phyloP scores from a whole-genome alignment of 2,888 invertebrate species.

The Lasioglossum marginatum region DNA sequence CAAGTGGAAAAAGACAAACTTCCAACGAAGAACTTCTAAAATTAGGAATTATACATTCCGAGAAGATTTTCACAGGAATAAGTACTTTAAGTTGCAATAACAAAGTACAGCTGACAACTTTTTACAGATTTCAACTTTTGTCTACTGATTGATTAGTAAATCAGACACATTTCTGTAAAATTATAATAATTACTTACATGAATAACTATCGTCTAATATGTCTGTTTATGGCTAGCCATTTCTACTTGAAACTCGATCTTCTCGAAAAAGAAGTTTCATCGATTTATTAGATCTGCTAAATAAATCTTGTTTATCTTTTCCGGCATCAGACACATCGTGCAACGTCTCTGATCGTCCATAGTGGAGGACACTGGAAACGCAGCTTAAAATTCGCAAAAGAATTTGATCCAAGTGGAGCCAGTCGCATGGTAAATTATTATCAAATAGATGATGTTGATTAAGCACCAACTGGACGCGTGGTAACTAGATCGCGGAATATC shows the following conservation, averaged over 20 bases:
- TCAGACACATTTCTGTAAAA: neutral
- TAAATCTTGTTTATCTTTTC: neutral
- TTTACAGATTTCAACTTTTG: neutral
- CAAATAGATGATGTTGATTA: neutral
- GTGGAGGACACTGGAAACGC: neutral
- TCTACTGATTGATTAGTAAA: neutral
- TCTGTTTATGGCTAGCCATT: neutral
- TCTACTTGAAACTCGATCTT: neutral
- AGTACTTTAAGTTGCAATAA: neutral
- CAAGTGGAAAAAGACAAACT: neutral
- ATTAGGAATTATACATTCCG: neutral
- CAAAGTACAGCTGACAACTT: neutral
- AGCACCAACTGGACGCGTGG: neutral
- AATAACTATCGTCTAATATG: neutral
- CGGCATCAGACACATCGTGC: neutral
- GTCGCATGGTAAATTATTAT: neutral
- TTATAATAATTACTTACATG: neutral
- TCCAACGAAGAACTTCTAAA: neutral
- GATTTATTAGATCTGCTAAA: neutral
- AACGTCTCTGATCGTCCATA: neutral
- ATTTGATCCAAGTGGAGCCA: neutral
- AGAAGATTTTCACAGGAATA: neutral
- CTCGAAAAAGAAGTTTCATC: neutral
- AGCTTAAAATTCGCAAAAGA: neutral
- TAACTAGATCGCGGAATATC: constrained; percentile 25